Base-by-base conservation (phyloP, 2,797 vertebrate species). In the Eidolon dupreanum region DNA sequence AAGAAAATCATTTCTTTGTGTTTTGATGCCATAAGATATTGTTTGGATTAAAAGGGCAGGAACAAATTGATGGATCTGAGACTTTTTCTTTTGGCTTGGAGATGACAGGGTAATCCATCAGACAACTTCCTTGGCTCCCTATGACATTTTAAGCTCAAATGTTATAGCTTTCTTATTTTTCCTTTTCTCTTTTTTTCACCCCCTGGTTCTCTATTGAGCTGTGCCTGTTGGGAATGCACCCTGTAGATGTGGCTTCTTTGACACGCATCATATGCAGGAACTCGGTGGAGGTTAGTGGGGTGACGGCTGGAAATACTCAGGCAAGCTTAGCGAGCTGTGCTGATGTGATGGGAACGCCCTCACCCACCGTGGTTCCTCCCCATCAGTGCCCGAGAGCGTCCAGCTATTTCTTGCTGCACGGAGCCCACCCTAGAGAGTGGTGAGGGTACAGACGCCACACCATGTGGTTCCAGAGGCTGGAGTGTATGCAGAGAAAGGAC, bases 91-190 rank as follows among this genome's bases (percentile, higher is more conserved):
- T 96, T 96, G 94, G 96, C 93, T 97, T 96, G 43, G 91, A 88
- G 95, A 97, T 97, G 97, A 97, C 97, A 98, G 94, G 96, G 95
- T 85, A 97, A 98, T 98, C 96, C 96, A 97, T 98, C 97, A 98
- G 96, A 93, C 63, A 93, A 90, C 97, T 98, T 97, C 96, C 68
- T 95, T 95, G 96, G 97, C 83, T 97, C 97, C 81, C 87, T 92
- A 91, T 97, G 97, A 97, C 97, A 98, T 98, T 98, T 98, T 91
- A 97, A 97, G 97, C 97, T 97, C 97, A 97, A 98, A 97, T 97
- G 97, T 97, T 97, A 97, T 84, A 97, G 93, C 89, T 97, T 97
- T 96, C 92, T 96, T 96, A 97, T 97, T 97, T 97, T 97, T 97
- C 95, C 92, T 88, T 96, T 96, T 97, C 84, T 96, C 73, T 92